Evolutionary conservation across 1,140 invertebrate genomes (phyloP).

Genomic region (Atta cephalotes): DNA sequence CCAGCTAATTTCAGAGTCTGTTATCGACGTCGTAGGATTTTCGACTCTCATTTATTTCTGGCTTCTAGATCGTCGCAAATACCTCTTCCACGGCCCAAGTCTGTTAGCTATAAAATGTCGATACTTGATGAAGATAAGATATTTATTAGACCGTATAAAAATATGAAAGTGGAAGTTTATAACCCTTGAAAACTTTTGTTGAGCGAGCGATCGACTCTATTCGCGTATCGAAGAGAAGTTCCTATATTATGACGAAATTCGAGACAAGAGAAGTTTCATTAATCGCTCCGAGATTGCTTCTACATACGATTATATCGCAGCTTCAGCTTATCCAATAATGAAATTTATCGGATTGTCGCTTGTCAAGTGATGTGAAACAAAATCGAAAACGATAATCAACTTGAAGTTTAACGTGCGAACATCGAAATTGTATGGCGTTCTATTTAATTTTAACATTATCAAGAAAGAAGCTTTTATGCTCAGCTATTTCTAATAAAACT

Average conservation of each 20-base stretch:
- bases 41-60: constrained; percentile 74
- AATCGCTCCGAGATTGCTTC: background rate
- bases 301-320: background rate
- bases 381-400: background rate
- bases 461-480: constrained; percentile 12
- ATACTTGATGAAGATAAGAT: constrained; percentile 51
- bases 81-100: background rate
- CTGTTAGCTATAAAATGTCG: constrained; percentile 30
- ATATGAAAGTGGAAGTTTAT: background rate
- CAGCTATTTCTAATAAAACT: constrained; percentile 44
- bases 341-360: constrained; percentile 54
- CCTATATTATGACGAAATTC: constrained; percentile 40
- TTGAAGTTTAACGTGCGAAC: background rate
- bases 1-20: constrained; percentile 76
- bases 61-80: constrained; percentile 45
- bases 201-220: constrained; percentile 29
- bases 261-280: constrained; percentile 38
- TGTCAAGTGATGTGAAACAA: constrained; percentile 23
- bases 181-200: constrained; percentile 2
- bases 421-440: background rate
- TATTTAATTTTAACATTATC: constrained; percentile 35
- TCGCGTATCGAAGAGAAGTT: background rate
- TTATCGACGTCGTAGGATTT: constrained; percentile 77
- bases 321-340: constrained; percentile 12
- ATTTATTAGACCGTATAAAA: constrained; percentile 40